phyloP scores from a whole-genome alignment of 1,140 invertebrate genomes.

The Bombus sylvicola region DNA sequence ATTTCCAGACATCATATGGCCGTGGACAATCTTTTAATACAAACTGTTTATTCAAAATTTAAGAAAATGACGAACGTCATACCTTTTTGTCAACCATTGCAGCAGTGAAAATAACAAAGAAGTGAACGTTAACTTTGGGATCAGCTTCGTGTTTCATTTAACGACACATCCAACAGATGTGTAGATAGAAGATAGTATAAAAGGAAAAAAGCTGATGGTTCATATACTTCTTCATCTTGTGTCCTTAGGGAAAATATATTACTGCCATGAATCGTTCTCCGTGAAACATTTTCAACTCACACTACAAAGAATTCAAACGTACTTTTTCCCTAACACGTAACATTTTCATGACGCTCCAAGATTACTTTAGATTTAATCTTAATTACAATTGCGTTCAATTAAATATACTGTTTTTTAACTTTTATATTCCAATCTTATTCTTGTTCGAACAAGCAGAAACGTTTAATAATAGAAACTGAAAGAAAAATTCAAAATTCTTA shows the following conservation, averaged over 20 bases:
- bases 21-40: background rate
- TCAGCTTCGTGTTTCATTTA: background rate
- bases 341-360: too few species aligned
- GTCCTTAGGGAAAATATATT: background rate
- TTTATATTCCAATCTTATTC: background rate
- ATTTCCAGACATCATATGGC: background rate
- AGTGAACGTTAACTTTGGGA: background rate
- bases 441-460: background rate
- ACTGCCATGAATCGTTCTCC: background rate
- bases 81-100: background rate
- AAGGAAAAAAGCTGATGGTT: background rate
- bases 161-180: background rate
- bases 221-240: background rate
- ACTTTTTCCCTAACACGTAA: background rate
- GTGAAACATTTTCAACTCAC: background rate
- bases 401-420: background rate
- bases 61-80: background rate
- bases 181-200: background rate
- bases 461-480: background rate
- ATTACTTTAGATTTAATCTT: too few species aligned
- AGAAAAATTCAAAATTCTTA: background rate
- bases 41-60: background rate
- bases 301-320: background rate
- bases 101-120: background rate
- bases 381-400: too few species aligned